A percentile compares a stretch with the other conserved stretches of the same genome.
These are phyloP conservation scores for Rousettus leschenaultii DNA, from an alignment of 2,113 vertebrate species.

Conservation along the genomic window DNA sequence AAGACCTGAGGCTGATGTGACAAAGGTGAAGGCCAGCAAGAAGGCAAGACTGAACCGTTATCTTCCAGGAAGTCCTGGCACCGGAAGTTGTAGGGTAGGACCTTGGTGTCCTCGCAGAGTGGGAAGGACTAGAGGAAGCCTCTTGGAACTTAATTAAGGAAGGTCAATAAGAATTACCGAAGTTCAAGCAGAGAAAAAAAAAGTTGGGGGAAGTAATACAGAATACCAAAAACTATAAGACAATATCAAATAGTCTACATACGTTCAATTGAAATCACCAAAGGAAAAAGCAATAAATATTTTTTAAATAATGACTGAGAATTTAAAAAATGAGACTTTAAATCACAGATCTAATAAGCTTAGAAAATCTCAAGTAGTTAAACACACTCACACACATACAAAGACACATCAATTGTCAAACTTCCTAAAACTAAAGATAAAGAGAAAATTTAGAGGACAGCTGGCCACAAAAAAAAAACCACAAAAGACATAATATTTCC, in stretches of 20 bases:
- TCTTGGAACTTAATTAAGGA: no score
- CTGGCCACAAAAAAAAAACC: not conserved
- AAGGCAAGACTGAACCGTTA: accelerated
- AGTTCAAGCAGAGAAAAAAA: not conserved
- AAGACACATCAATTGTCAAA: not conserved
- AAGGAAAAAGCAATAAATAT: not conserved
- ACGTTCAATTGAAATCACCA: not conserved
- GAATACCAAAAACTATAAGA: not conserved
- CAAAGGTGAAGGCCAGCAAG: not conserved
- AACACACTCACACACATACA: not conserved
- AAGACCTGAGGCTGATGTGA: not conserved
- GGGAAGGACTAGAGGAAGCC: not conserved
- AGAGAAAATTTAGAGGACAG: not conserved
- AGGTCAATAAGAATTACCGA: not conserved
- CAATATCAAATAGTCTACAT: not conserved
- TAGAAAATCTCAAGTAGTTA: not conserved
- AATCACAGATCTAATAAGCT: not conserved
- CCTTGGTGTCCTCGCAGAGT: not conserved
- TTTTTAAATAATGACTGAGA: not conserved
- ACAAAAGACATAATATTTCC: not conserved
- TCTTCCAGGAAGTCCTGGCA: not conserved
- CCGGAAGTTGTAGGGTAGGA: not conserved
- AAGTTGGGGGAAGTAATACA: not conserved
- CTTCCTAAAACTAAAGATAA: not conserved
- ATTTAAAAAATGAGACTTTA: not conserved